Evolutionary conservation across 2,888 invertebrate genomes (phyloP), one percentile per base, ranked within the genome.

Genomic region (Troides aeacus): DNA sequence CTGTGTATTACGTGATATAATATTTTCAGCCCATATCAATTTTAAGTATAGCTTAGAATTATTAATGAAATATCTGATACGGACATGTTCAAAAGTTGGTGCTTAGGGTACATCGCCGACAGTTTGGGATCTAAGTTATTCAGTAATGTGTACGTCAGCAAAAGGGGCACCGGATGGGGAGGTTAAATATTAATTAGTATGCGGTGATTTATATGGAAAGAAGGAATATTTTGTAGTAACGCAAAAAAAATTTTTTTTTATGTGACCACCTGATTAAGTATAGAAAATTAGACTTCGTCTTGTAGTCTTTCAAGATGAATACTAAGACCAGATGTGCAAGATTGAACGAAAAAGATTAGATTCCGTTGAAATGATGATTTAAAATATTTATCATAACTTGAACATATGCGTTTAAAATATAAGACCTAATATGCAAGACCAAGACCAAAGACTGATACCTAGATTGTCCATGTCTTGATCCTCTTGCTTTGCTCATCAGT

Each of bases 41-140:
- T 87, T 88, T 81, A 74, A 74, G 79, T 82, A 82, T 84, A 81
- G 79, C 81, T 80, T 76, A 82, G 78, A 87, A 89, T 89, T 89
- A 89, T 90, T 90, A 88, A 90, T 84, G 87, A 85, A 84, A 87
- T 84, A 85, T 85, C 85, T 85, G 83, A 86, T 84, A 83, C 86
- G 78, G 85, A 85, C 85, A 82, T 83, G 84, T 84, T 82, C 17
- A 72, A 81, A 80, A 71, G 74, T 72, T 74, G 74, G 66, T 71
- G 74, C 75, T 75, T 74, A 71, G 69, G 71, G 75, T 74, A 74
- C 71, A 73, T 72, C 68, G 62, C 53, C 39, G 58, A 61, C 30
- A 30, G 60, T 57, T 42, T 17, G 42, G 62, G 62, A 67, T 61
- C 65, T 69, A 50, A 69, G 30, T 65, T 58, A 68, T 71, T 57